These are phyloP conservation scores for Drosophila littoralis DNA, from an alignment of 1,140 invertebrate species.

Conservation along the genomic window DNA sequence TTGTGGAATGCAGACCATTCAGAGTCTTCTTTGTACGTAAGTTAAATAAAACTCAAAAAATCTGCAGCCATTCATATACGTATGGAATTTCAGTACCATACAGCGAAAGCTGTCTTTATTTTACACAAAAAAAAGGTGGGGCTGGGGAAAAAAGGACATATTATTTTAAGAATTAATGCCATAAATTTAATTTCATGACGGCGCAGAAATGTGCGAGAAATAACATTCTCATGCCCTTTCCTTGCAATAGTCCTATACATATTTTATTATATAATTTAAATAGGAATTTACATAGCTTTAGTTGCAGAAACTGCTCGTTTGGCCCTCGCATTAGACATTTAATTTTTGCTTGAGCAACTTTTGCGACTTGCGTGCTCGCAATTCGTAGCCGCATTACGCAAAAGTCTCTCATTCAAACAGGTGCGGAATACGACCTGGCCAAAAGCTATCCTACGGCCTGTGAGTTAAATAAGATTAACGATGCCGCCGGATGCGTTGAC, in stretches of 20 bases:
- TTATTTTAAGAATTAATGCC: constrained; percentile 6
- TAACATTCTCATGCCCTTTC: neutral
- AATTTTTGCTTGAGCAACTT: constrained; percentile 14
- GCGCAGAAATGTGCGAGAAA: neutral
- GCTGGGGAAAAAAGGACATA: neutral
- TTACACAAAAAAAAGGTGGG: neutral
- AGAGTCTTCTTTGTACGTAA: constrained; percentile 6
- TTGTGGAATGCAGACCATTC: constrained; percentile 10
- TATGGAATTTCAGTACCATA: constrained; percentile 1
- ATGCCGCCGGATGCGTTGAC: constrained; percentile 21
- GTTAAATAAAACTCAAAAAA: constrained; percentile 30
- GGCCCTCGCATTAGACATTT: constrained; percentile 3
- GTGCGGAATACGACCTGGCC: constrained; percentile 28
- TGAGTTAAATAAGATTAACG: constrained; percentile 73
- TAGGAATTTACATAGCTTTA: no score
- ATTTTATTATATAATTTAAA: neutral
- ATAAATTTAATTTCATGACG: constrained; percentile 10
- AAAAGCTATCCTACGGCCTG: constrained; percentile 43
- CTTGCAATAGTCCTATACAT: neutral
- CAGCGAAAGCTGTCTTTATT: neutral
- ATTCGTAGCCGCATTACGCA: constrained; percentile 15
- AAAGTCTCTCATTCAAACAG: constrained; percentile 26
- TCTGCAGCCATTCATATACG: constrained; percentile 5
- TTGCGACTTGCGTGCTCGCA: neutral
- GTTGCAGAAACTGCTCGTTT: neutral